Conservation (phyloP, 2,888 invertebrate genomes). For the Cheilosia urbana region DNA sequence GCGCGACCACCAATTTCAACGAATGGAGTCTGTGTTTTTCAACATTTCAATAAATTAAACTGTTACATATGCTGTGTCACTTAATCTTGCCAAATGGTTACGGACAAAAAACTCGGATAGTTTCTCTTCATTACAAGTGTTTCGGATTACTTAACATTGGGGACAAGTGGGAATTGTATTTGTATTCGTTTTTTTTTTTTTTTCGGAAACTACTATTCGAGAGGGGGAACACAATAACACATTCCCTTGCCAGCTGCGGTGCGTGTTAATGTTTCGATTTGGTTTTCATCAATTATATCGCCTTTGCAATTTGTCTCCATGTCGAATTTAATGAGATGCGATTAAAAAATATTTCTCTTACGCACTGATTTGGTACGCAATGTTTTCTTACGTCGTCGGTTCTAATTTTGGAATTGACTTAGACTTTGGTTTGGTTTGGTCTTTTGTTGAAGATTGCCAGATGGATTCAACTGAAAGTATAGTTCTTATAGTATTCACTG, state of each 20-base stretch:
- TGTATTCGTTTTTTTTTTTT: conserved; percentile 5
- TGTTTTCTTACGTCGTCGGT: background rate
- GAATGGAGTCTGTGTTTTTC: conserved; percentile 21
- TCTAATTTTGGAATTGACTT: background rate
- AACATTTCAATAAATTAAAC: conserved; percentile 66
- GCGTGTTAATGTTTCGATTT: conserved; percentile 40
- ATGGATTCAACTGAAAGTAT: background rate
- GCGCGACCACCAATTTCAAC: conserved; percentile 40
- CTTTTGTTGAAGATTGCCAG: background rate
- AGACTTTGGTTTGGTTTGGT: background rate
- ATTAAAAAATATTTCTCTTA: conserved; percentile 27
- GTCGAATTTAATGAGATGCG: conserved; percentile 37
- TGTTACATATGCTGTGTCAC: conserved; percentile 54
- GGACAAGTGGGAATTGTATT: conserved; percentile 48
- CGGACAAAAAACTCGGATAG: conserved; percentile 3
- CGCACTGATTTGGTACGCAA: background rate
- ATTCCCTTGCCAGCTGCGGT: conserved; percentile 50
- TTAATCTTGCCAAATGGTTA: conserved; percentile 52
- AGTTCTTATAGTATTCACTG: too few relatives aligned
- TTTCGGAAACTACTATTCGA: conserved; percentile 30
- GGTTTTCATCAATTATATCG: conserved; percentile 52
- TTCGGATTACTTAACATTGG: conserved; percentile 20
- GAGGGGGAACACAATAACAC: conserved; percentile 20
- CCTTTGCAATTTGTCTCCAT: conserved; percentile 54
- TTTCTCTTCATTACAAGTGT: conserved; percentile 60